Percentiles rank a stretch among this genome's conserved stretches.
phyloP scores from a whole-genome alignment of 2,797 vertebrate genomes.

The Thaleichthys pacificus region DNA sequence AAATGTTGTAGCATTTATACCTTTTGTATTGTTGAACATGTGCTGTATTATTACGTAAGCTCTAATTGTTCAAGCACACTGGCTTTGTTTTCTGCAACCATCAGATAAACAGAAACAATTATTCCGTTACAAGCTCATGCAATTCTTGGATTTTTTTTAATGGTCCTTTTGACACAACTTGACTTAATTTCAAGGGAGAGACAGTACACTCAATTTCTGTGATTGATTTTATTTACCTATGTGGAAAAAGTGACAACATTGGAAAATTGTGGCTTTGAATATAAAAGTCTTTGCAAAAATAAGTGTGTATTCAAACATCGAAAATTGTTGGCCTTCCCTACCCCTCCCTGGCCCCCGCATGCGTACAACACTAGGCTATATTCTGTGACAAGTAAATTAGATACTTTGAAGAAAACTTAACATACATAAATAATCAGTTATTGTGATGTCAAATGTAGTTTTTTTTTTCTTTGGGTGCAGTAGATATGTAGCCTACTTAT shows the following conservation, averaged over 20 bases:
- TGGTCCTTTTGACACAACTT: too few species aligned
- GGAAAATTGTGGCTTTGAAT: constrained; percentile 66
- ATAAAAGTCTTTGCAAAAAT: constrained; percentile 70
- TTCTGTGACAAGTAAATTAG: constrained; percentile 8
- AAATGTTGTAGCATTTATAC: too few species aligned
- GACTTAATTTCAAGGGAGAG: background rate
- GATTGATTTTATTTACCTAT: constrained; percentile 51
- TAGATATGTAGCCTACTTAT: constrained; percentile 17
- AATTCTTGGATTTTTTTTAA: too few species aligned
- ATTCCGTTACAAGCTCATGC: too few species aligned
- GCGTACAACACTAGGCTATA: constrained; percentile 22
- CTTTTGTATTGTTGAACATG: too few species aligned
- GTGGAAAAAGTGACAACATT: constrained; percentile 69
- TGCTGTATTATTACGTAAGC: too few species aligned
- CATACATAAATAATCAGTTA: constrained; percentile 19
- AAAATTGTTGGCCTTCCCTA: constrained; percentile 19
- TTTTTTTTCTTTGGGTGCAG: constrained; percentile 59
- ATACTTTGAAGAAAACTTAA: constrained; percentile 12
- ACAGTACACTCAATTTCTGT: constrained; percentile 26
- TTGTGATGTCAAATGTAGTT: constrained; percentile 8
- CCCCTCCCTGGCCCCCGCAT: constrained; percentile 31
- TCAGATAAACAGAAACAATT: too few species aligned
- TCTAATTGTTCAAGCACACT: too few species aligned
- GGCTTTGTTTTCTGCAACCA: too few species aligned
- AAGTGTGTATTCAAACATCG: constrained; percentile 56